Evolutionary conservation across 2,797 vertebrate species (phyloP).

Genomic region (Chiroxiphia lanceolata): DNA sequence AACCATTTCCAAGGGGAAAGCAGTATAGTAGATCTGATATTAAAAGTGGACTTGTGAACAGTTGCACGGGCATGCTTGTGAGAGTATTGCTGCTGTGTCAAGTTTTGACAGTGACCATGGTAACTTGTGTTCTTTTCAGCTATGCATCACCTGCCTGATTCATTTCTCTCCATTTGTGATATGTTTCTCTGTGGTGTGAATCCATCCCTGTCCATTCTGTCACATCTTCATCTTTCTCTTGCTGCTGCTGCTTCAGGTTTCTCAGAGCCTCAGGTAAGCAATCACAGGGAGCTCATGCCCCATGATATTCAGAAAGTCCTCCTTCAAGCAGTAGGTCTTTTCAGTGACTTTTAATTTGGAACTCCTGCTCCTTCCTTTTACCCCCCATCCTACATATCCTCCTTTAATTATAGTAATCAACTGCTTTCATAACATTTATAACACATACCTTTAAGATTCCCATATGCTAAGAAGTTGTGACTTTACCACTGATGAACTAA

Average conservation of each 20-base stretch:
- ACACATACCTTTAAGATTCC: background rate
- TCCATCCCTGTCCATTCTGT: conserved; percentile 75
- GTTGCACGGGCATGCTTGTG: background rate
- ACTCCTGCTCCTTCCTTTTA: background rate
- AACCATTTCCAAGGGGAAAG: background rate
- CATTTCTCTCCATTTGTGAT: conserved; percentile 78
- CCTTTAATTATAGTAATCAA: background rate
- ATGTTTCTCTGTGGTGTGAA: conserved; percentile 78
- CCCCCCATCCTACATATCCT: background rate
- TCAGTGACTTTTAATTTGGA: background rate
- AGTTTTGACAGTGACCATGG: conserved; percentile 49
- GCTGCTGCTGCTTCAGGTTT: conserved; percentile 71
- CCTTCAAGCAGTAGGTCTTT: background rate
- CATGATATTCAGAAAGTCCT: background rate
- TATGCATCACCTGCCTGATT: conserved; percentile 69
- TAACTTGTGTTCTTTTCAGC: conserved; percentile 78
- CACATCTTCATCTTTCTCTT: conserved; percentile 75
- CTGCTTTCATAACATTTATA: background rate
- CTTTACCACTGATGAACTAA: background rate
- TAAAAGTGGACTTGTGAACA: background rate
- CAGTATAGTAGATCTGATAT: fast-evolving
- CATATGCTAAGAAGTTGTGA: background rate
- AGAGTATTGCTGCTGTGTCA: conserved; percentile 31
- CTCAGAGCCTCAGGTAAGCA: conserved; percentile 72
- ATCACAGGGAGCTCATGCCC: background rate